Base-by-base conservation (phyloP, 2,888 invertebrate genomes). In the Dastarcus helophoroides region DNA sequence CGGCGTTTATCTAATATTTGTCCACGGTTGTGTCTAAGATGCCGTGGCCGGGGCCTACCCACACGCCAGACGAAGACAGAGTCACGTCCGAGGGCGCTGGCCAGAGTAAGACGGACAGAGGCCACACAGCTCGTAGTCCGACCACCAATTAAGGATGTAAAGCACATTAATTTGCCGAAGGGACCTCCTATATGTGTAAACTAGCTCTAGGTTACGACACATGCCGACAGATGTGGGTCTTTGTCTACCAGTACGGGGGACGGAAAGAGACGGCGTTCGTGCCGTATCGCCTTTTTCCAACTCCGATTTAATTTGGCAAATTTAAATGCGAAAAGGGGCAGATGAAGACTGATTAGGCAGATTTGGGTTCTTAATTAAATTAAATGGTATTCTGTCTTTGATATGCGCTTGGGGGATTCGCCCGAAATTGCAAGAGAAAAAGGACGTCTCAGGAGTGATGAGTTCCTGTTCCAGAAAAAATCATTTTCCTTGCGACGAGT, bases 121-220 rank as follows among this genome's bases (percentile, higher is more conserved):
- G 56, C 60, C 60, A 60, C 60, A 60, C 60, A 60, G 41, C 58
- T 56, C 49, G 60, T 22, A 48, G 44, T 46, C 48, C 47, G 50
- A 51, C 52, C 50, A 51, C 53, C 53, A 60, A 60, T 60, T 60
- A 60, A 60, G 59, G 59, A 60, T 60, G 56, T 60, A 58, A 60
- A 59, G 58, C 60, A 57, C 60, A 60, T 60, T 60, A 60, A 60
- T 60, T 60, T 60, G 57, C 56, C 53, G 51, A 48, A 53, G 58
- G 26, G 58, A 59, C 58, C 60, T 57, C 58, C 58, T 54, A 43
- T 52, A 41, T 46, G 44, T 54, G 51, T 53, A 51, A 53, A 51
- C 46, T 46, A 13, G 29, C 28, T 24, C 24, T 22, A 35, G 14
- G 23, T 14, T 9, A 9, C 10, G 16, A 10, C 29, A 10, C 28